These are phyloP conservation scores for Sinocyclocheilus anshuiensis DNA, from an alignment of 2,113 vertebrate species.

Conservation along the genomic window DNA sequence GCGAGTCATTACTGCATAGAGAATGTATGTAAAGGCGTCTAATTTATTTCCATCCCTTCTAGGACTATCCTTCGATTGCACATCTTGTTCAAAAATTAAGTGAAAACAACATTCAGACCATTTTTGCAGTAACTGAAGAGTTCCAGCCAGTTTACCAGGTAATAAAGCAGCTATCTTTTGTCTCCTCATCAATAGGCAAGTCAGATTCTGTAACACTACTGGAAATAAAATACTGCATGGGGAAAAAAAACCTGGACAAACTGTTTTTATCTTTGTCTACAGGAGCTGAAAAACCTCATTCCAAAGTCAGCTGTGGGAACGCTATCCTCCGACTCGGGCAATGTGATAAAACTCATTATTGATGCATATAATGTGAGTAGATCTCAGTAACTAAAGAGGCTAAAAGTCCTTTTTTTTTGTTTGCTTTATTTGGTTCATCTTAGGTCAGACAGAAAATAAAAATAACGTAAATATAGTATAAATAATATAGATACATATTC, in stretches of 20 bases:
- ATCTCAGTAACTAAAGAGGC: background rate
- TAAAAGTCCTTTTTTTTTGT: no score
- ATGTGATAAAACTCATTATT: slow-evolving; percentile 96
- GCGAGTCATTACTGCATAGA: background rate
- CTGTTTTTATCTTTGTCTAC: slow-evolving; percentile 42
- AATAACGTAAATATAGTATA: no score
- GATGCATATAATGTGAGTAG: slow-evolving; percentile 96
- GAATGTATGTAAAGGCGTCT: background rate
- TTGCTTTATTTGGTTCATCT: no score
- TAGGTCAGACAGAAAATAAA: no score
- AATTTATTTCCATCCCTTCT: slow-evolving; percentile 37
- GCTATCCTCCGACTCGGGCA: slow-evolving; percentile 93
- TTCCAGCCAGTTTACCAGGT: slow-evolving; percentile 98
- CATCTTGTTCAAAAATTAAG: slow-evolving; percentile 97
- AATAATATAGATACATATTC: no score
- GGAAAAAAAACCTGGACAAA: background rate
- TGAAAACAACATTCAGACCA: slow-evolving; percentile 63
- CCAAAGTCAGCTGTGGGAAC: slow-evolving; percentile 97
- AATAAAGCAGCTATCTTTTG: slow-evolving; percentile 33
- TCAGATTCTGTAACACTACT: background rate
- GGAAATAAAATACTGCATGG: background rate
- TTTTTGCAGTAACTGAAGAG: slow-evolving; percentile 96
- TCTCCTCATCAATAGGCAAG: background rate
- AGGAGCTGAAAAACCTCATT: slow-evolving; percentile 96
- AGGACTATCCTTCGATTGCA: slow-evolving; percentile 99